Base-by-base conservation (phyloP, 2,113 vertebrate genomes). In the Menidia beryllina region DNA sequence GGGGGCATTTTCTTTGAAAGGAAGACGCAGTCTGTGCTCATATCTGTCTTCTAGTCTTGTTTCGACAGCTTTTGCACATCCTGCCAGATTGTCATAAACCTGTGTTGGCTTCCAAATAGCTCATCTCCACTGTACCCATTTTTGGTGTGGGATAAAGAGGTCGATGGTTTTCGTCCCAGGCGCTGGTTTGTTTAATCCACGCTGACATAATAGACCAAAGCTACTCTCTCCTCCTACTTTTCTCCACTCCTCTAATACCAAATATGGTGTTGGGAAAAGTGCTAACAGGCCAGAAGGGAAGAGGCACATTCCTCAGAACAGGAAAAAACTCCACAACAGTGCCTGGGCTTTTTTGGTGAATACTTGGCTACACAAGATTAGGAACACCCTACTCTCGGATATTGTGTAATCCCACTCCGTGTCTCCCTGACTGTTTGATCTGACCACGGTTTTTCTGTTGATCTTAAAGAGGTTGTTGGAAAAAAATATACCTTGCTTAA, bases 181-280 rank as follows among this genome's bases (percentile, higher is more conserved):
- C n/a, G 68, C 64, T 71, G 59, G 75, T 88, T 89, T 91, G 91
- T 92, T 92, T 91, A 86, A 91, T 78, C 86, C 78, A 60, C 58
- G 49, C 83, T 88, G 86, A 88, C 90, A 91, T 88, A 91, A 88
- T 88, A 75, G 91, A 88, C 82, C 56, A 69, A 52, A 70, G 55
- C 74, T 55, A 20, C 72, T 77, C 75, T 85, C 89, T 82, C 90
- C 89, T 89, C 82, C 82, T 87, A 68, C 86, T 90, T 84, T 88
- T 58, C 83, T 88, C 72, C 88, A 88, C 91, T 92, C 85, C 84
- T 89, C 86, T 75, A 89, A 86, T 90, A 92, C 91, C 89, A 90
- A 93, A 94, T 95, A 92, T 92, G 95, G 95, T 91, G 85, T 81
- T 91, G 88, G 89, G 90, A 91, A 90, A 81, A 84, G 79, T 60